Base-by-base conservation (phyloP, 1,140 invertebrate species). In the Lordiphosa clarofinis region DNA sequence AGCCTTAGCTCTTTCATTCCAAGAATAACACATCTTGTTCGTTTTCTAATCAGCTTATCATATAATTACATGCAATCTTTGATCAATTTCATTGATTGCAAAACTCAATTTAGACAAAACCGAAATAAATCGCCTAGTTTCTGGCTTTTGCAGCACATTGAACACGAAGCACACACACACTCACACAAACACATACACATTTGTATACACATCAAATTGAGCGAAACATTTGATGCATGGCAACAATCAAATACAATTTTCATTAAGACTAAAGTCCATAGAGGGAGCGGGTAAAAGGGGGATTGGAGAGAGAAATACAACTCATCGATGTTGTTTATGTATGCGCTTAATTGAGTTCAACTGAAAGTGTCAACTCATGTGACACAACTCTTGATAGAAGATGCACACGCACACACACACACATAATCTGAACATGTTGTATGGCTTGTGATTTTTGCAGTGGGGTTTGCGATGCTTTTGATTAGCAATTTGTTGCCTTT, bases 361-460 rank as follows among this genome's bases (percentile, higher is more conserved):
- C 55, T 84, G 79, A 78, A 78, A 73, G 79, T 86, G 78, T 84
- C 78, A 84, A 73, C 57, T 84, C 78, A 86, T 71, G 58, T 73
- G 78, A 62, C 66, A 65, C 60, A 66, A 61, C 61, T 61, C 65
- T 60, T 5, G 28, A 31, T 31, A 31, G 28, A 8, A 31, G 28
- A 31, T 31, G 6, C 40, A 43, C 40, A 43, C 40, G 21, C 11
- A n/a, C 24, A 12, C 11, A 44, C 15, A 8, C 24, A 44, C 43
- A 9, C 43, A 46, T 13, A 40, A 39, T 39, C 11, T 39, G 11
- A 39, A 39, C 0, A 24, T 24, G 21, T 24, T 39, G 37, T 39
- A 39, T 7, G 28, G 21, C 12, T 43, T 24, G n/a, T n/a, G n/a
- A 28, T 11, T 21, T 11, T 31, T 31, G 5, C 12, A 12, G 21